Conservation (phyloP, 2,888 invertebrate genomes). For the Lasiommata megera region DNA sequence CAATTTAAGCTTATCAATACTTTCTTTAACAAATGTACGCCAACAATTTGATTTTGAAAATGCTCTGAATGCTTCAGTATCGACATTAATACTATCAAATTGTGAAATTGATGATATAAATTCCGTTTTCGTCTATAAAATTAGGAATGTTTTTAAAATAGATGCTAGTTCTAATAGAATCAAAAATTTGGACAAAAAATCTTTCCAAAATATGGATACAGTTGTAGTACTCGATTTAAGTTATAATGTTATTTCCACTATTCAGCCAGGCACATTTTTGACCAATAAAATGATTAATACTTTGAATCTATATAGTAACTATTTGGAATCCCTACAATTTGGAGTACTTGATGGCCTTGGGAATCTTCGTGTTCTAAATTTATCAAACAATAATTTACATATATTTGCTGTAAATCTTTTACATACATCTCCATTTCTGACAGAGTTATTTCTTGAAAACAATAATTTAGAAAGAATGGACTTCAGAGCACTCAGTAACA, state of each 20-base stretch:
- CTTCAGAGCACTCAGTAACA: conserved; percentile 9
- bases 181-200: conserved; percentile 13
- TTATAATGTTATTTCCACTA: conserved; percentile 25
- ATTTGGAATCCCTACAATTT: conserved; percentile 19
- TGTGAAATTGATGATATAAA: conserved; percentile 23
- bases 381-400: conserved; percentile 27
- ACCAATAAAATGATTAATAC: conserved; percentile 19
- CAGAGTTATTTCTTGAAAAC: conserved; percentile 22
- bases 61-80: conserved; percentile 19
- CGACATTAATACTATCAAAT: conserved; percentile 15
- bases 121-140: conserved; percentile 14
- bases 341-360: conserved; percentile 22
- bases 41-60: conserved; percentile 12
- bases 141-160: conserved; percentile 15
- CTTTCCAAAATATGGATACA: conserved; percentile 21
- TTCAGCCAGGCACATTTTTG: conserved; percentile 31
- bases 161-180: conserved; percentile 23
- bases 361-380: conserved; percentile 26
- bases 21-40: conserved; percentile 9
- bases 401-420: conserved; percentile 21
- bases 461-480: conserved; percentile 25
- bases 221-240: conserved; percentile 28
- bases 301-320: conserved; percentile 22
- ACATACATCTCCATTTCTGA: conserved; percentile 20
- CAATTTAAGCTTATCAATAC: conserved; percentile 20